phyloP scores from a whole-genome alignment of 2,797 vertebrate species.

The Hydrolagus colliei region DNA sequence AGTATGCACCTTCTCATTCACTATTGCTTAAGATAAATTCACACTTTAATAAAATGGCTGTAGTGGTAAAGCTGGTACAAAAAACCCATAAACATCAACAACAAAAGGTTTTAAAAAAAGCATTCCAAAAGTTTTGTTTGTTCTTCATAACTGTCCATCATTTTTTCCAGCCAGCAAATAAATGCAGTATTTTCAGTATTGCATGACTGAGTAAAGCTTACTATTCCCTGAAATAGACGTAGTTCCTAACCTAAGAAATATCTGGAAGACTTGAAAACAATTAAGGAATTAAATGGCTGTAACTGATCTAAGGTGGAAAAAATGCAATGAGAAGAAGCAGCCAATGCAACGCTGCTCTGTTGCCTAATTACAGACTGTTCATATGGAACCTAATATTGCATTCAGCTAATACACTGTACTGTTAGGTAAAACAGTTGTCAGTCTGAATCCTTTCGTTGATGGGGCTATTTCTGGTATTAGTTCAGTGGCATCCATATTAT shows the following conservation, averaged over 20 bases:
- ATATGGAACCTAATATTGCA: slow-evolving; percentile 67
- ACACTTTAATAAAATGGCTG: slow-evolving; percentile 79
- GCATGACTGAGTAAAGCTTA: slow-evolving; percentile 83
- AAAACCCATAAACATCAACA: slow-evolving; percentile 80
- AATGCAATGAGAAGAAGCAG: slow-evolving; percentile 68
- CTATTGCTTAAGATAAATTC: slow-evolving; percentile 94
- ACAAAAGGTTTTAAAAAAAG: slow-evolving; percentile 77
- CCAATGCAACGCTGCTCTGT: slow-evolving; percentile 59
- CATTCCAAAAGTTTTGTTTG: slow-evolving; percentile 71
- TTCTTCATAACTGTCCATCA: slow-evolving; percentile 65
- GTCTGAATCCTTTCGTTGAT: slow-evolving; percentile 65
- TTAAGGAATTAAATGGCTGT: slow-evolving; percentile 69
- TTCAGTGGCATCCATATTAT: slow-evolving; percentile 86
- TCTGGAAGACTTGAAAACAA: slow-evolving; percentile 81
- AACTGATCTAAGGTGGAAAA: slow-evolving; percentile 66
- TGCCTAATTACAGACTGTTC: slow-evolving; percentile 64
- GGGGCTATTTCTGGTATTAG: slow-evolving; percentile 60
- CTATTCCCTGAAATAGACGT: slow-evolving; percentile 86
- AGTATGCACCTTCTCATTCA: slow-evolving; percentile 81
- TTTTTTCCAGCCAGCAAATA: slow-evolving; percentile 65
- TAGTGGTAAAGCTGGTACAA: slow-evolving; percentile 91
- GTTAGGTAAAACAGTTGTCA: slow-evolving; percentile 57
- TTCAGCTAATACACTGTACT: slow-evolving; percentile 60
- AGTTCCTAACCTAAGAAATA: slow-evolving; percentile 69
- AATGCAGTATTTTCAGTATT: slow-evolving; percentile 75